Evolutionary conservation across 64 coral and sea anemone species (phyloP), one percentile per base, ranked within the genome.

Genomic region (Acropora tenuis): DNA sequence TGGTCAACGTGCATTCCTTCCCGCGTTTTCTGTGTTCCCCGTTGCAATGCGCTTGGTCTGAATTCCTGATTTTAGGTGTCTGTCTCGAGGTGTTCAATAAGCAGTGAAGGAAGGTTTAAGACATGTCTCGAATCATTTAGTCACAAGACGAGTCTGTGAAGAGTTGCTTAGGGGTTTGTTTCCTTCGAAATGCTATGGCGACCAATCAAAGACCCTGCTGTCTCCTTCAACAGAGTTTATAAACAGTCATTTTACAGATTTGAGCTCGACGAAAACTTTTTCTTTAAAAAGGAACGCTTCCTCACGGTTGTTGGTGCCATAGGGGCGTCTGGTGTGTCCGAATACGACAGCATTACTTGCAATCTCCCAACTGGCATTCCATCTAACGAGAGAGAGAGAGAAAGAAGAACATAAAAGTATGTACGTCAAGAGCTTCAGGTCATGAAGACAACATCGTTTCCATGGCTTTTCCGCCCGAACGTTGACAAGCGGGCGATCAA

Each of bases 261-360:
- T 49, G 91, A 75, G 53, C 55, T 93, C 19, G 91, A 93, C 4
- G 91, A 93, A 42, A 93, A 83, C 76, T 59, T 87, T 60, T 87
- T 93, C 46, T 13, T 8, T 15, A 93, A 48, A 46, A 93, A 16
- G 17, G 91, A 93, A 49, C 80, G 79, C 48, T 86, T 93, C 75
- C 80, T 86, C 20, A 91, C 17, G 1, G 78, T 74, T 8, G 83
- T 73, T 6, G 75, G 81, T 3, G 74, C 90, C 42, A 92, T 20
- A 44, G 91, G 83, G 1, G 91, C 91, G 15, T 93, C 91, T 0
- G 91, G 91, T 18, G 86, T 86, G 45, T 93, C 91, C 13, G 91
- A 93, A 59, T 93, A 93, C 1, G 91, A 93, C 48, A 93, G 66
- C 91, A 93, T 93, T 16, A 93, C 46, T 42, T 93, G 83, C 19